Evolutionary conservation across 2,113 vertebrate species (phyloP), one percentile per base, ranked within the genome.

Genomic region (Egretta garzetta): DNA sequence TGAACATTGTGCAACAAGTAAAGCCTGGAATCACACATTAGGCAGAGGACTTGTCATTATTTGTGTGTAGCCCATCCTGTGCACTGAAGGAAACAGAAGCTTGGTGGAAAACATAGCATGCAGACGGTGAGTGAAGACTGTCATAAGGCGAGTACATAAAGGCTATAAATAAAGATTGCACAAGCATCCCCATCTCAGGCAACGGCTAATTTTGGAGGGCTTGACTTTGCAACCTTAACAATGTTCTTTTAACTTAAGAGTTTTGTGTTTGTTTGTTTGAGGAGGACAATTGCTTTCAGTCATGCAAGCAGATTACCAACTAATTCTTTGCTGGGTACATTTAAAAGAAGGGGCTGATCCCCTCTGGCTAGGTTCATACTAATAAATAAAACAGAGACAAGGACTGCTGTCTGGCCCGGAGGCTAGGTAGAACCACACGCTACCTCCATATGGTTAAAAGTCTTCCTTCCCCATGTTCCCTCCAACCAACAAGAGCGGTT

Each of bases 61-160:
- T 64, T 94, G 43, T 50, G 58, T 53, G 52, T 66, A 93, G 33
- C 37, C 62, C 56, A 68, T 80, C 66, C 79, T 71, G 71, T 41
- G 37, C 27, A 63, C 86, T 55, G 70, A 76, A 89, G 83, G 68
- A 96, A 90, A 73, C 56, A 87, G 75, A 79, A 79, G 52, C n/a
- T 81, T 15, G 5, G 10, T 62, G 53, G 19, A 37, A 62, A 87
- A 81, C 73, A 59, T 11, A 88, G 63, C 53, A 72, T 67, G 30
- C 33, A 52, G 45, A 22, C 10, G 39, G 22, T 63, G 45, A 91
- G 71, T 49, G 70, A 62, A 87, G 49, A 10, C 24, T 70, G n/a
- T 55, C 59, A 2, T 39, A 81, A 77, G 53, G 37, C 80, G 66
- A 66, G 33, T 32, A 35, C 14, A 74, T 14, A 74, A 71, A 55